phyloP scores from a whole-genome alignment of 2,888 invertebrate species.

The Iselma pallidipennis region DNA sequence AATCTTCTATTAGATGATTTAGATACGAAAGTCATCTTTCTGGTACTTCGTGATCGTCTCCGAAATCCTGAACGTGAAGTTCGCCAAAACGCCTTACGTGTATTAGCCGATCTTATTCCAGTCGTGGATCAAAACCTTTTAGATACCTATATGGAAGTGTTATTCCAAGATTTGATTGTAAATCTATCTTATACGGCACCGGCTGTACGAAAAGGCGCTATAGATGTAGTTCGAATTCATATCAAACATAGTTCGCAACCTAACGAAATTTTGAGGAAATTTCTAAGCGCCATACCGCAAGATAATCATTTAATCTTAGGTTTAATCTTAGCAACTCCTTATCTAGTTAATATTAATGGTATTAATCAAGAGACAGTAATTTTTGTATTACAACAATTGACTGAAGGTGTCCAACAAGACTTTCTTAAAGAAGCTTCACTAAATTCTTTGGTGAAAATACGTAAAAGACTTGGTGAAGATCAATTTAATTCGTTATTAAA shows the following conservation, averaged over 20 bases:
- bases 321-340: slow-evolving; percentile 52
- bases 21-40: slow-evolving; percentile 68
- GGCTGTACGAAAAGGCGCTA: slow-evolving; percentile 77
- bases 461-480: slow-evolving; percentile 67
- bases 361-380: slow-evolving; percentile 32
- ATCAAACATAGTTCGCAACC: slow-evolving; percentile 69
- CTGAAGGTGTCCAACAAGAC: slow-evolving; percentile 16
- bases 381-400: slow-evolving; percentile 19
- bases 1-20: slow-evolving; percentile 55
- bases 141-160: slow-evolving; percentile 66
- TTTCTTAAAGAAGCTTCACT: slow-evolving; percentile 66
- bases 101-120: slow-evolving; percentile 78
- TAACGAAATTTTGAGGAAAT: slow-evolving; percentile 67
- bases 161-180: slow-evolving; percentile 71
- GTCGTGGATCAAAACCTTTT: slow-evolving; percentile 67
- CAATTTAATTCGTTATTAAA: slow-evolving; percentile 62
- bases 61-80: slow-evolving; percentile 84
- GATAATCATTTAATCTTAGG: slow-evolving; percentile 53
- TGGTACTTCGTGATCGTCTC: slow-evolving; percentile 72
- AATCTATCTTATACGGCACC: slow-evolving; percentile 82
- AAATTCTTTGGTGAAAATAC: slow-evolving; percentile 70
- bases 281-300: slow-evolving; percentile 69
- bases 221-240: slow-evolving; percentile 76
- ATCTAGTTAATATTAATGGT: slow-evolving; percentile 49
- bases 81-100: slow-evolving; percentile 77